A percentile compares a stretch with the other conserved stretches of the same genome.
phyloP scores from a whole-genome alignment of 2,888 invertebrate species.

The Prenolepis imparis region DNA sequence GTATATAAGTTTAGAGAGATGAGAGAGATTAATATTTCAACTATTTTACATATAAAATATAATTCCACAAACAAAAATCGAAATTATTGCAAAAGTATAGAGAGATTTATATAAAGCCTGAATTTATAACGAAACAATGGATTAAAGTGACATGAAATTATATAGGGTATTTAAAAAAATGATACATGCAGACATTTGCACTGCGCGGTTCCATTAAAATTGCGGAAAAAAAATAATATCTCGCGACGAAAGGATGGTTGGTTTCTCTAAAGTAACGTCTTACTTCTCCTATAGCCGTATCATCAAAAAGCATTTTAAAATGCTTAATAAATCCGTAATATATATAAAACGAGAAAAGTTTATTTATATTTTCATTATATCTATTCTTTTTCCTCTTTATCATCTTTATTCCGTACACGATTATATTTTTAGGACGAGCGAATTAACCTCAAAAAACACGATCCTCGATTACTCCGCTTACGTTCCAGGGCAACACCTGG shows the following conservation, averaged over 20 bases:
- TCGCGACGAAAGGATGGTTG: background rate
- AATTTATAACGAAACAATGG: background rate
- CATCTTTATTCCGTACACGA: background rate
- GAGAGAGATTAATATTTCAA: background rate
- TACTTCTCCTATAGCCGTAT: background rate
- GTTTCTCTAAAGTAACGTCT: constrained; percentile 11
- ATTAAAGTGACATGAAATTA: background rate
- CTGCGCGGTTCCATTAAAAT: background rate
- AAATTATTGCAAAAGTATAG: background rate
- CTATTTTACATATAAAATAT: background rate
- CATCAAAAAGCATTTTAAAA: background rate
- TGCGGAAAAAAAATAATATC: constrained; percentile 27
- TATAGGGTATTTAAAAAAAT: background rate
- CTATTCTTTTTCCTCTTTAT: background rate
- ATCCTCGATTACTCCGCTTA: background rate
- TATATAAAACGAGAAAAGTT: background rate
- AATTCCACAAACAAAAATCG: background rate
- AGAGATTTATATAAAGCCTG: background rate
- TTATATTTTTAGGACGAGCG: background rate
- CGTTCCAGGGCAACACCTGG: constrained; percentile 13
- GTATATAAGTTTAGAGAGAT: background rate
- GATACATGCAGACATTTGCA: background rate
- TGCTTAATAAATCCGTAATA: background rate
- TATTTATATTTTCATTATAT: background rate
- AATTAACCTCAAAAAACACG: constrained; percentile 21